Evolutionary conservation across 37 sponge, comb jelly and placozoan genomes (phyloP).

Genomic region (Corticium candelabrum): DNA sequence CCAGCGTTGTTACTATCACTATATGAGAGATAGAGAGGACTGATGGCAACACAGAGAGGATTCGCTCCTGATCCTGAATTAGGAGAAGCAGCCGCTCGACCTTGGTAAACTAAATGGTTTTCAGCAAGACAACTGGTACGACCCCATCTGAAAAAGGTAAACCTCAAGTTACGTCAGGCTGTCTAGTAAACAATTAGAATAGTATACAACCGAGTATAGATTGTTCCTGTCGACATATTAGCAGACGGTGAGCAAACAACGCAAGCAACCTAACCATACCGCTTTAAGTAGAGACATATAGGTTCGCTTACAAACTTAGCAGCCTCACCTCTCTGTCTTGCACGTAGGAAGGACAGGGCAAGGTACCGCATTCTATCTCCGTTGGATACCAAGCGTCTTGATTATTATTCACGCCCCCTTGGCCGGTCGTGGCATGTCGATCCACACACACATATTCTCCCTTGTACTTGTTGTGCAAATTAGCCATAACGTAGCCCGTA

Average conservation of each 20-base stretch:
- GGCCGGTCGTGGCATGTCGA: background rate
- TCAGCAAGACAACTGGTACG: background rate
- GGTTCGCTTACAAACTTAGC: background rate
- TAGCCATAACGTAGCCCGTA: background rate
- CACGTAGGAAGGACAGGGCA: background rate
- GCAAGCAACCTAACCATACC: background rate
- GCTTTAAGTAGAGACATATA: background rate
- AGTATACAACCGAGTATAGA: background rate
- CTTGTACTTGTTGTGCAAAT: background rate
- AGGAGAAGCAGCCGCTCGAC: background rate
- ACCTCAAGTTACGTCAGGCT: background rate
- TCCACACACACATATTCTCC: background rate
- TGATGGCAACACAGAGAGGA: background rate
- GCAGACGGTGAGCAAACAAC: background rate
- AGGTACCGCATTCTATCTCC: background rate
- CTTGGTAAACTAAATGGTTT: background rate
- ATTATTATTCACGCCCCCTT: background rate
- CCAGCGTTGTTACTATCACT: background rate
- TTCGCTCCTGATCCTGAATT: background rate
- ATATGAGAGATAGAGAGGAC: background rate
- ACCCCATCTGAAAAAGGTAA: background rate
- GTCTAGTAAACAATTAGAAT: too few species aligned
- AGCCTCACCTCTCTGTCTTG: background rate
- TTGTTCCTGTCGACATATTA: background rate
- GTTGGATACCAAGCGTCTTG: background rate